Percentiles rank a stretch among this genome's conserved stretches.
phyloP scores from a whole-genome alignment of 2,113 vertebrate genomes.

The Calyptommatus sinebrachiatus region DNA sequence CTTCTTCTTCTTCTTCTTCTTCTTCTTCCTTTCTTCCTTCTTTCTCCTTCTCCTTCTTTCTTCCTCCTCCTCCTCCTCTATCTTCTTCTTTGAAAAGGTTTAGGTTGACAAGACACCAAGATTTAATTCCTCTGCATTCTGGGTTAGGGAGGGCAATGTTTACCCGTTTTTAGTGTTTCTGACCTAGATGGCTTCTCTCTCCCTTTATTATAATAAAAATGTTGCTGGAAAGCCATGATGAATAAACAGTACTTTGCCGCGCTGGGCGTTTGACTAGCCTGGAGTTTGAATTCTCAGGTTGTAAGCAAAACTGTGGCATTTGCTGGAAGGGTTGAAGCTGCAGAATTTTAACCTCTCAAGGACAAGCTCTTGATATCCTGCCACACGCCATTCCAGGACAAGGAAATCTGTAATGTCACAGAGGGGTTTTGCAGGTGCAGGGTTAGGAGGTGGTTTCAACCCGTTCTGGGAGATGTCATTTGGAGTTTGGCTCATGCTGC shows the following conservation, averaged over 20 bases:
- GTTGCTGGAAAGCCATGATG: constrained; percentile 28
- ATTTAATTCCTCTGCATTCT: constrained; percentile 42
- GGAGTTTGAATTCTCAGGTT: neutral
- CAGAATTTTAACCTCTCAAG: constrained; percentile 11
- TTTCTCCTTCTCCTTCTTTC: too few relatives aligned
- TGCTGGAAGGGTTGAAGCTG: neutral
- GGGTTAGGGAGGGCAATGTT: fast-evolving
- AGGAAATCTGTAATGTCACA: neutral
- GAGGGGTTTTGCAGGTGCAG: neutral
- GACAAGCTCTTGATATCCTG: neutral
- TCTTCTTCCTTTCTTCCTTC: too few relatives aligned
- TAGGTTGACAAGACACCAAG: constrained; percentile 24
- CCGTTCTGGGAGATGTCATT: fast-evolving
- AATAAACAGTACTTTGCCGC: constrained; percentile 13
- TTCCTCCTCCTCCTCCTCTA: too few relatives aligned
- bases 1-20: too few relatives aligned
- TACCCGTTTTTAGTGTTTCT: constrained; percentile 33
- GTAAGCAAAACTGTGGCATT: neutral
- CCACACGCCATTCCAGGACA: neutral
- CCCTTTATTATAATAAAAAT: constrained; percentile 13
- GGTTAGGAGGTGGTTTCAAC: fast-evolving
- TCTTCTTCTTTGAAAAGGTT: constrained; percentile 13
- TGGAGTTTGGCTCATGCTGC: neutral
- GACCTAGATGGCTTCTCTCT: constrained; percentile 29
- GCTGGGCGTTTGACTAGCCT: neutral